phyloP scores from a whole-genome alignment of 2,797 vertebrate species.

The Tympanoctomys barrerae region DNA sequence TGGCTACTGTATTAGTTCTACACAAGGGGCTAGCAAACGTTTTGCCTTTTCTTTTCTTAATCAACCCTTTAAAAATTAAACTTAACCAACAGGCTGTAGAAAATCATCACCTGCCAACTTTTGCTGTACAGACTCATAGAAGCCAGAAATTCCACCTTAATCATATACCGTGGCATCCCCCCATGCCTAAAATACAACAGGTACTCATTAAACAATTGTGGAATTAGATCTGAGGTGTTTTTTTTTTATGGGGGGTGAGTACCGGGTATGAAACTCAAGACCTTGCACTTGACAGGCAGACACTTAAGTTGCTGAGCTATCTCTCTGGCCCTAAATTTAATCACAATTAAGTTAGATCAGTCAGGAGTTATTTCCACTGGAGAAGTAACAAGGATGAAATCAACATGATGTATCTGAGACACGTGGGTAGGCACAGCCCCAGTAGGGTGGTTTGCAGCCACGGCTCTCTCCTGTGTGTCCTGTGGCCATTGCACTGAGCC shows the following conservation, averaged over 20 bases:
- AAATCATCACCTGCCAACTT: background rate
- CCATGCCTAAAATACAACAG: background rate
- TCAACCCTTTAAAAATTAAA: conserved; percentile 12
- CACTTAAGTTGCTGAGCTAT: no score
- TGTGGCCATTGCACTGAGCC: background rate
- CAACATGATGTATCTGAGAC: background rate
- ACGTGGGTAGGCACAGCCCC: background rate
- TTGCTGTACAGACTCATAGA: background rate
- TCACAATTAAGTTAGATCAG: no score
- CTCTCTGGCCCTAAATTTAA: no score
- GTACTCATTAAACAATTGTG: background rate
- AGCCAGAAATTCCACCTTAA: background rate
- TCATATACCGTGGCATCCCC: background rate
- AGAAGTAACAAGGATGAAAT: conserved; percentile 26
- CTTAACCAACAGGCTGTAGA: background rate
- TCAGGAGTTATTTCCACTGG: no score
- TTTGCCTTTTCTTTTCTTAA: background rate
- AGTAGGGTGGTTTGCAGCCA: background rate
- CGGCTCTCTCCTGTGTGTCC: background rate
- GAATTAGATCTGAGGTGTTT: background rate
- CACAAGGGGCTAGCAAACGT: background rate
- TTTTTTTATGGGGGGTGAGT: no score
- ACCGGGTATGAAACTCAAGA: no score
- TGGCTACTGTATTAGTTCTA: background rate
- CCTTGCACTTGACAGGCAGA: no score